Base-by-base conservation (phyloP, 1,140 invertebrate species). In the Neotoxoptera formosana region DNA sequence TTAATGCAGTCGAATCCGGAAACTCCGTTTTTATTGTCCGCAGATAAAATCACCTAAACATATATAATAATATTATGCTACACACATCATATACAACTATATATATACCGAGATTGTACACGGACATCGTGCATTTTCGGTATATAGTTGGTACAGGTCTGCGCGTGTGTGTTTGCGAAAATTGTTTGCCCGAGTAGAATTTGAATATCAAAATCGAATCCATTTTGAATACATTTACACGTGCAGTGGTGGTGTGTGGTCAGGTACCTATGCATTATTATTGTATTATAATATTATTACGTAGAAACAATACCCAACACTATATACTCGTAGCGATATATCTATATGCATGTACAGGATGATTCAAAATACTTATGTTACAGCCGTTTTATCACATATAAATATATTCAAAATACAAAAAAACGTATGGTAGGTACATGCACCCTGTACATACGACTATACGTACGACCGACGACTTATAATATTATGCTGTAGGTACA, bases 21-120 rank as follows among this genome's bases (percentile, higher is more conserved):
- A 48, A 88, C 21, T 21, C n/a, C 47, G 14, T 88, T 88, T 87
- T 88, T 88, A 88, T 88, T 88, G 86, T 88, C 86, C 47, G 7
- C 86, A n/a, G 23, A 88, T 88, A 30, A 45, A 45, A 86, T 86
- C 84, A 45, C 45, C 60, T n/a, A 76, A 0, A 76, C n/a, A 76
- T 9, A 76, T n/a, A 20, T 30, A 14, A 60, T 53, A 53, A 53
- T 30, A 60, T 76, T n/a, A n/a, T n/a, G n/a, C n/a, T n/a, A n/a
- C n/a, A 53, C 7, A n/a, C 14, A 67, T n/a, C n/a, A 17, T 67
- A n/a, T 20, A 76, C 6, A 76, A 17, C 3, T 17, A 30, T n/a
- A n/a, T 17, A 30, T n/a, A n/a, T 76, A 6, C 30, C n/a, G 60
- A 76, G 60, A n/a, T 34, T n/a, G 4, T 76, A 20, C 11, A n/a